These are phyloP conservation scores for Gastracanthus pulcherrimus DNA, from an alignment of 2,888 invertebrate species.

Conservation along the genomic window DNA sequence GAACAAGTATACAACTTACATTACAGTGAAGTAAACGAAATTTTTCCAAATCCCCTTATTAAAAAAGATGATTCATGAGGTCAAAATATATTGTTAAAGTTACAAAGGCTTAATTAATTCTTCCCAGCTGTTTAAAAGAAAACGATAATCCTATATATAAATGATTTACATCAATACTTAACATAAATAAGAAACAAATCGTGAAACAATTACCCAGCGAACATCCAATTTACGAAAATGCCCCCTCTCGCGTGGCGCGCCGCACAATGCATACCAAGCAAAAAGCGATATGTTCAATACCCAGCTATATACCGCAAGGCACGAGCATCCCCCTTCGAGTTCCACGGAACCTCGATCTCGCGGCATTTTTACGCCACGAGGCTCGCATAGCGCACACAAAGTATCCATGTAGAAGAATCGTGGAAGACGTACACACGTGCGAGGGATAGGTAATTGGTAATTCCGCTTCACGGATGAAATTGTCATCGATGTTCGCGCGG, in stretches of 20 bases:
- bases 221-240: not conserved
- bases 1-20: too few relatives aligned
- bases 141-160: too few relatives aligned
- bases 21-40: too few relatives aligned
- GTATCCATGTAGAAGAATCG: not conserved
- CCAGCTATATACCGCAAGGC: not conserved
- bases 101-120: not conserved
- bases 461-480: slow-evolving; percentile 10
- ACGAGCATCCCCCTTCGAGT: too few relatives aligned
- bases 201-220: not conserved
- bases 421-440: not conserved
- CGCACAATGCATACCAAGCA: not conserved
- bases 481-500: slow-evolving; percentile 9
- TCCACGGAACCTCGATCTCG: too few relatives aligned
- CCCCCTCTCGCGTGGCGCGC: not conserved
- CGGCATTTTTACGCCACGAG: too few relatives aligned
- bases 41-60: too few relatives aligned
- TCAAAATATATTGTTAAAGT: not conserved
- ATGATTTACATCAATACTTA: too few relatives aligned
- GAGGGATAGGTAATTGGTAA: slow-evolving; percentile 1
- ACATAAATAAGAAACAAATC: not conserved
- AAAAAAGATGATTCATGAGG: not conserved
- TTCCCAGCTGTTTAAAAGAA: not conserved
- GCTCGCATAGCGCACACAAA: too few relatives aligned
- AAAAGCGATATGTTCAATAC: not conserved